Percentiles rank a stretch among this genome's conserved stretches.
These are phyloP conservation scores for Salvelinus alpinus DNA, from an alignment of 2,113 vertebrate species.

Conservation along the genomic window DNA sequence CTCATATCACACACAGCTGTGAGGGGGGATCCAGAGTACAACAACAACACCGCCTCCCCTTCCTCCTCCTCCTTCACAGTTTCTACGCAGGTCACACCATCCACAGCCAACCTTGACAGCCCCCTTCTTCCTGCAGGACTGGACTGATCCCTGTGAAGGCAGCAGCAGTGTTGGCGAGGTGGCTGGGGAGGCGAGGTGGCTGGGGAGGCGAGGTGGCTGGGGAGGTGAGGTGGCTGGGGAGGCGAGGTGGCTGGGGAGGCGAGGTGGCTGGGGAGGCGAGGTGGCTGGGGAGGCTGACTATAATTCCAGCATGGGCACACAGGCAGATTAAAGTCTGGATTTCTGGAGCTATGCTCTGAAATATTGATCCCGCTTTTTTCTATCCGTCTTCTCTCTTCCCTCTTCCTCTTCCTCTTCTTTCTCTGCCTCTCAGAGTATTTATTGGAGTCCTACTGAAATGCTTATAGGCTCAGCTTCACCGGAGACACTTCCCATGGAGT, in stretches of 20 bases:
- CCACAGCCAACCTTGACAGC: conserved; percentile 15
- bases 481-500: conserved; percentile 23
- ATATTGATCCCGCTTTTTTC: conserved; percentile 43
- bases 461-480: conserved; percentile 26
- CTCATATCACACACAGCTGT: conserved; percentile 52
- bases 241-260: not conserved
- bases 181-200: not conserved
- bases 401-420: conserved; percentile 1
- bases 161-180: not conserved
- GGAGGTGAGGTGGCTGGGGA: not conserved
- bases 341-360: conserved; percentile 39
- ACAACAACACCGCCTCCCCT: conserved; percentile 42
- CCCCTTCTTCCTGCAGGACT: conserved; percentile 27
- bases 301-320: conserved; percentile 51
- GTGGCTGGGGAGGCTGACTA: conserved; percentile 16
- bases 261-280: not conserved
- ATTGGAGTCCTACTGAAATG: conserved; percentile 58
- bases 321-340: conserved; percentile 49
- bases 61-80: conserved; percentile 34
- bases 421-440: conserved; percentile 53
- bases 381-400: conserved; percentile 3
- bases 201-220: conserved; percentile 1
- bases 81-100: conserved; percentile 42
- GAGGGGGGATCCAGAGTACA: conserved; percentile 32
- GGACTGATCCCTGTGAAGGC: conserved; percentile 36